Evolutionary conservation across 2,888 invertebrate genomes (phyloP).

Genomic region (Drosophila setosimentum): DNA sequence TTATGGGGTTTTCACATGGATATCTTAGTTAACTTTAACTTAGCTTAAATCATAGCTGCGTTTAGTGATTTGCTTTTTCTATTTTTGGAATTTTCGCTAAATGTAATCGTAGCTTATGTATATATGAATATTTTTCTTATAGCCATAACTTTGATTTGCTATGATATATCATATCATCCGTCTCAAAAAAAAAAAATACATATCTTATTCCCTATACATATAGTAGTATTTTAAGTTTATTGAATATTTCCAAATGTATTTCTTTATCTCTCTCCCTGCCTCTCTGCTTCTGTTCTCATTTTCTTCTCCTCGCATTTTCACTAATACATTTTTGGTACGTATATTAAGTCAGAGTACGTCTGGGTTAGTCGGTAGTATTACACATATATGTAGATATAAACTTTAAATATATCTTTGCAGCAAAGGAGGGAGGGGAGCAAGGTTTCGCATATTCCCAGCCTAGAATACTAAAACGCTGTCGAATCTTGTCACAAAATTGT

Average conservation of each 20-base stretch:
- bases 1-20: slow-evolving; percentile 33
- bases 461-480: slow-evolving; percentile 9
- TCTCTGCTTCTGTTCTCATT: slow-evolving; percentile 8
- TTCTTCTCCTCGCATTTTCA: slow-evolving; percentile 14
- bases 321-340: slow-evolving; percentile 65
- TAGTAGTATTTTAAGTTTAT: slow-evolving; percentile 24
- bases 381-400: slow-evolving; percentile 2
- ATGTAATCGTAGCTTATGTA: slow-evolving; percentile 26
- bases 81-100: slow-evolving; percentile 47
- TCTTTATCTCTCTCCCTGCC: slow-evolving; percentile 27
- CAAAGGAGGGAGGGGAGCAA: slow-evolving; percentile 3
- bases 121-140: slow-evolving; percentile 47
- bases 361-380: slow-evolving; percentile 30
- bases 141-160: slow-evolving; percentile 68
- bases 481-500: slow-evolving; percentile 6
- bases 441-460: slow-evolving; percentile 5
- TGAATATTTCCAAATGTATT: slow-evolving; percentile 53
- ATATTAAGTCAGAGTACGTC: slow-evolving; percentile 69
- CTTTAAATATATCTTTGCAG: slow-evolving; percentile 7
- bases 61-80: slow-evolving; percentile 14
- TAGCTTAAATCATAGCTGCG: slow-evolving; percentile 37
- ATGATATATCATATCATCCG: slow-evolving; percentile 45
- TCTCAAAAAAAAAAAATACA: slow-evolving; percentile 55
- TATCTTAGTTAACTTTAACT: slow-evolving; percentile 44
- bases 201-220: slow-evolving; percentile 37